A percentile compares a stretch with the other conserved stretches of the same genome.
These are phyloP conservation scores for Gymnodraco acuticeps DNA, from an alignment of 2,797 vertebrate species.

Conservation along the genomic window DNA sequence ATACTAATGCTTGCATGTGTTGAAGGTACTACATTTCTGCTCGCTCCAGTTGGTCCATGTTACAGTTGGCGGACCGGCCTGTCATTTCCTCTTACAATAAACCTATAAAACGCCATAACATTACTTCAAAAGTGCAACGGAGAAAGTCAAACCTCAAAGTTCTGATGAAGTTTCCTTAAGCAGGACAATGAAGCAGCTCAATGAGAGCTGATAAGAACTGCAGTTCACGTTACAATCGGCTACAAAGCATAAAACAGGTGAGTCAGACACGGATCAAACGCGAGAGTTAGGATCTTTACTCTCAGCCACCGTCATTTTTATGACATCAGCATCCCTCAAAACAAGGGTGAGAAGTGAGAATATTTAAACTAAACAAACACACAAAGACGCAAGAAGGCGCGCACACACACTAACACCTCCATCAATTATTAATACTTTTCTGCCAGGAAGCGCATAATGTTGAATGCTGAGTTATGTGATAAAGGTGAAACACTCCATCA, in stretches of 20 bases:
- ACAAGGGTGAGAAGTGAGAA: constrained; percentile 22
- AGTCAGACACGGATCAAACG: constrained; percentile 19
- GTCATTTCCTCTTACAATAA: constrained; percentile 60
- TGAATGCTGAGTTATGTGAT: constrained; percentile 60
- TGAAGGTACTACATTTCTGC: constrained; percentile 42
- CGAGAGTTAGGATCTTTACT: constrained; percentile 22
- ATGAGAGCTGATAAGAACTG: constrained; percentile 11
- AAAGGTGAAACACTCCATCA: constrained; percentile 55
- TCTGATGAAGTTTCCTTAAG: constrained; percentile 45
- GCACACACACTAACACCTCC: neutral
- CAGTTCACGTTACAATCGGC: neutral
- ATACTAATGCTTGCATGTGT: constrained; percentile 66
- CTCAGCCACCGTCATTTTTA: constrained; percentile 17
- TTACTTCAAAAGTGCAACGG: constrained; percentile 47
- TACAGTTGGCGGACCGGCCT: constrained; percentile 39
- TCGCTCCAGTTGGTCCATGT: constrained; percentile 47
- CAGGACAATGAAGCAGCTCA: constrained; percentile 22
- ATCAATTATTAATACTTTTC: constrained; percentile 72
- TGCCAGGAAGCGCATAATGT: constrained; percentile 61
- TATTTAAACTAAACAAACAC: constrained; percentile 38
- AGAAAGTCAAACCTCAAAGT: constrained; percentile 53
- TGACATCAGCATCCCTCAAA: constrained; percentile 26
- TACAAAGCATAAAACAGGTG: constrained; percentile 10
- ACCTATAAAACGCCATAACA: constrained; percentile 52
- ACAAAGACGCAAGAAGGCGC: constrained; percentile 3